Conservation (phyloP, 2,888 invertebrate genomes). For the Catocala fraxini region DNA sequence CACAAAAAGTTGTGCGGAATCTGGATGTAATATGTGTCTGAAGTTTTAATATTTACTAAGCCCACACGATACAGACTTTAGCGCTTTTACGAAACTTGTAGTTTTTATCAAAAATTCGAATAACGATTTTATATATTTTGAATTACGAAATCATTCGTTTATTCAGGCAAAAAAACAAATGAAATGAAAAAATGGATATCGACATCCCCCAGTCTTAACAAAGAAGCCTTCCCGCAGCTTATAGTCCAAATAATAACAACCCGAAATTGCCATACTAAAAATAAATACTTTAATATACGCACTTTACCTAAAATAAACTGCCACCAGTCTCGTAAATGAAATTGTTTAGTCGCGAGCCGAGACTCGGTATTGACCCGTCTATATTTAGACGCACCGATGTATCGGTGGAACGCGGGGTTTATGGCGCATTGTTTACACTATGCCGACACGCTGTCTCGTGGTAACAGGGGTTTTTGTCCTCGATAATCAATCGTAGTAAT, state of each 20-base stretch:
- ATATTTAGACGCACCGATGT: constrained; percentile 67
- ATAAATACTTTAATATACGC: constrained; percentile 7
- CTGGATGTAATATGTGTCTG: too few species aligned
- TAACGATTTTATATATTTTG: too few species aligned
- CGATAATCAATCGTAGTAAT: constrained; percentile 9
- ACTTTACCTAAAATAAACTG: not conserved
- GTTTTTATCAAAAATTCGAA: too few species aligned
- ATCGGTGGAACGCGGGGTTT: constrained; percentile 28
- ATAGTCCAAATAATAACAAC: not conserved
- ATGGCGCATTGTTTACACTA: constrained; percentile 36
- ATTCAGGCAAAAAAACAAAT: too few species aligned
- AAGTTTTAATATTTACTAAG: too few species aligned
- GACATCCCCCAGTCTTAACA: too few species aligned
- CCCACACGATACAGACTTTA: too few species aligned
- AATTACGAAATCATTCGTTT: too few species aligned
- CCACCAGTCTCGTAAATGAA: constrained; percentile 14
- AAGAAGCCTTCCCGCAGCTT: not conserved
- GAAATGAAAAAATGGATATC: too few species aligned
- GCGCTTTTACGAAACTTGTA: too few species aligned
- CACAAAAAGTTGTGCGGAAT: too few species aligned
- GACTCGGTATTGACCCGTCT: constrained; percentile 79
- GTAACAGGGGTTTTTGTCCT: constrained; percentile 8
- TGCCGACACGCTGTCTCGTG: constrained; percentile 1
- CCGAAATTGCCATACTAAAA: constrained; percentile 4
- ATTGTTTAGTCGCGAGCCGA: constrained; percentile 51